Base-by-base conservation (phyloP, 2,888 invertebrate genomes). In the Sussaba pulchella region DNA sequence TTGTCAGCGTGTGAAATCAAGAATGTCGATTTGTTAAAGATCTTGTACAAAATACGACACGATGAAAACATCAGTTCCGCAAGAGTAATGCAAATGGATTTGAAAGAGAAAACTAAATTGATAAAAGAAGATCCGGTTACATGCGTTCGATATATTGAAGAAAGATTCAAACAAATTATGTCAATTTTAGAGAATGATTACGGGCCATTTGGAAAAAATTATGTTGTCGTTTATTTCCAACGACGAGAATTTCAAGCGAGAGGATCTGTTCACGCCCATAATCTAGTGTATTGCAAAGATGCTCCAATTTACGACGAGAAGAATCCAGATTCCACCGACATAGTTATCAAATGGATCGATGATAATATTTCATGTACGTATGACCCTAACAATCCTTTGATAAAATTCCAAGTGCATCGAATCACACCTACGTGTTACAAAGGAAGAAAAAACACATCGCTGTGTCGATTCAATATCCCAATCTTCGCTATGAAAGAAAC, bases 381-480 rank as follows among this genome's bases (percentile, higher is more conserved):
- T 82, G 92, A 93, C 88, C 82, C 88, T 81, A 82, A 85, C 43
- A 92, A 92, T 92, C 8, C 84, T 69, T 83, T 80, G 92, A 57
- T 85, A 92, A 0, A 86, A 80, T 64, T 45, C 1, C 63, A 64
- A 45, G 43, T 45, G n/a, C 45, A 64, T 64, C 41, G 43, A 64
- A 43, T 45, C 45, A 43, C 43, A 10, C 43, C 10, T 43, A 43
- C 43, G 12, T 43, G 63, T 26, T 64, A 45, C 14, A 64, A 43
- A 43, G 31, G 31, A 31, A 31, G 31, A 31, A 31, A 31, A 31
- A 31, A 31, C 31, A 31, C 31, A 31, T 31, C 31, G 31, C 6
- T 10, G n/a, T 43, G 43, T n/a, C 4, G 43, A n/a, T 43, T 43
- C 12, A 43, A 43, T n/a, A 43, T 43, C 10, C 43, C 43, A 43